phyloP scores from a whole-genome alignment of 2,888 invertebrate species.

The Noctua pronuba region DNA sequence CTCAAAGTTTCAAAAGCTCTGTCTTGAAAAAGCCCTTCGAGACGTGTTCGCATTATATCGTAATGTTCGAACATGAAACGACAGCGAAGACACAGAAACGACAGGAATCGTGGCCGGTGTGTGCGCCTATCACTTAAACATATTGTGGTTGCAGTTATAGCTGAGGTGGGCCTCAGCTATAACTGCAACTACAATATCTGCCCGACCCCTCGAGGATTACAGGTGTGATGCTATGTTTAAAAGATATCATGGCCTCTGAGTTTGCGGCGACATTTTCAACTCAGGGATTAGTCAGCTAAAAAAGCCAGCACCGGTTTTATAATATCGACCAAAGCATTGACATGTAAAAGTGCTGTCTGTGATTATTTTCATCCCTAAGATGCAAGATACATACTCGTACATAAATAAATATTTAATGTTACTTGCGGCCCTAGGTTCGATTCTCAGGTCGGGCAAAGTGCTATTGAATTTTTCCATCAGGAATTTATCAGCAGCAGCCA shows the following conservation, averaged over 20 bases:
- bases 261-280: neutral
- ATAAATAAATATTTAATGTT: neutral
- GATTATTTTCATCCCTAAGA: neutral
- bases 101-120: neutral
- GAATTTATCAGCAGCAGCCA: neutral
- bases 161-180: too few relatives aligned
- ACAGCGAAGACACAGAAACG: too few relatives aligned
- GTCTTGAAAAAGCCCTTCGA: neutral
- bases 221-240: neutral
- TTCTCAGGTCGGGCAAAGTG: neutral
- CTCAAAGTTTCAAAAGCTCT: neutral
- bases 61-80: neutral
- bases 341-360: too few relatives aligned
- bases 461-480: neutral
- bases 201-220: neutral
- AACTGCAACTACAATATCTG: too few relatives aligned
- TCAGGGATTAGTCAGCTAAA: neutral
- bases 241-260: neutral
- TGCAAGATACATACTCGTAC: neutral
- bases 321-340: neutral
- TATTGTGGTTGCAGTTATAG: neutral
- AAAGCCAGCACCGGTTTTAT: neutral
- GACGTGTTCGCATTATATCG: neutral
- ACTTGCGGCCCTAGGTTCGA: neutral
- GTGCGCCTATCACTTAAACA: neutral